phyloP scores from a whole-genome alignment of 2,797 vertebrate species.

The Scomberomorus guttatus region DNA sequence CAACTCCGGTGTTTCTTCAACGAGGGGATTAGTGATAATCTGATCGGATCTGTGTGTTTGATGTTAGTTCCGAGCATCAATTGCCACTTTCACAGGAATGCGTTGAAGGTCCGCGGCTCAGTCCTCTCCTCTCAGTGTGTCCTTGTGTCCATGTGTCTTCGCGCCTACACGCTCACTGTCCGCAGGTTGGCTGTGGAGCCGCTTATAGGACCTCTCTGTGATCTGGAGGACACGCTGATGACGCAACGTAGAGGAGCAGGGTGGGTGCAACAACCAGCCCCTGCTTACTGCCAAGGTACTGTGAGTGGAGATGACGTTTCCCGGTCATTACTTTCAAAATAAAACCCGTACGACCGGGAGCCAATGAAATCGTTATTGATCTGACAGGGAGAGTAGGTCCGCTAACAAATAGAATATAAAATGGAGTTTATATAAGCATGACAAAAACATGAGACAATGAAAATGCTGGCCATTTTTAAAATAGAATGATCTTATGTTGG shows the following conservation, averaged over 20 bases:
- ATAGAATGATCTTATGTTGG: neutral
- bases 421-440: neutral
- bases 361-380: neutral
- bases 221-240: conserved; percentile 90
- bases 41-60: neutral
- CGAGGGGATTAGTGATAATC: neutral
- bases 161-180: conserved; percentile 87
- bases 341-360: neutral
- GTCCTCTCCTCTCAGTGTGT: conserved; percentile 26
- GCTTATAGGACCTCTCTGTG: conserved; percentile 86
- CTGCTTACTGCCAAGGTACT: neutral
- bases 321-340: conserved; percentile 53
- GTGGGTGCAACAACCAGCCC: conserved; percentile 78
- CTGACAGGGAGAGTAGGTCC: too few species aligned
- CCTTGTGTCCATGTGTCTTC: conserved; percentile 41
- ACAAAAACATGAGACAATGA: too few species aligned
- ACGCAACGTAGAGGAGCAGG: conserved; percentile 88
- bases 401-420: neutral
- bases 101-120: conserved; percentile 3
- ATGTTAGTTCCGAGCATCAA: conserved; percentile 9
- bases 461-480: neutral
- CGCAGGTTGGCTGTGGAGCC: conserved; percentile 86
- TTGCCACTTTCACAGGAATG: conserved; percentile 2
- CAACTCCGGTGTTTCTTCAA: neutral
- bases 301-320: neutral